Conservation (phyloP, 1,140 invertebrate species). For the Polypedilum vanderplanki region DNA sequence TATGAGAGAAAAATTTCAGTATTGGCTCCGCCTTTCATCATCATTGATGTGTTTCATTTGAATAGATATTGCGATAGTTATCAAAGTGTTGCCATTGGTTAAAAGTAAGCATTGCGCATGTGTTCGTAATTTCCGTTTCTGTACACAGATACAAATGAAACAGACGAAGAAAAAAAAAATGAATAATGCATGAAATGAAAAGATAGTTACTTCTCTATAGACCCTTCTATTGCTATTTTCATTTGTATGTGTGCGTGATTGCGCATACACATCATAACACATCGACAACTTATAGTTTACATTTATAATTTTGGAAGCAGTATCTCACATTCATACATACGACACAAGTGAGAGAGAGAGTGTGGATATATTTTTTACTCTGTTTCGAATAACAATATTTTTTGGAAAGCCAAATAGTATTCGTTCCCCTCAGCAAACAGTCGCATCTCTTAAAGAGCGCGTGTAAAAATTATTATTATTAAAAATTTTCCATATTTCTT, state of each 20-base stretch:
- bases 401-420: conserved; percentile 47
- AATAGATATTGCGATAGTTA: conserved; percentile 23
- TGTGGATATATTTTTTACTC: not conserved
- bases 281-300: conserved; percentile 9
- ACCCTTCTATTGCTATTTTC: not conserved
- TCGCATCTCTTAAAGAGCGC: conserved; percentile 42
- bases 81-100: not conserved
- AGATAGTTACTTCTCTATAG: not conserved
- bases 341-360: too few relatives aligned
- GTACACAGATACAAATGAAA: not conserved
- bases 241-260: not conserved
- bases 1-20: too few relatives aligned
- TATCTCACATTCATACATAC: not conserved
- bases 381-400: conserved; percentile 38
- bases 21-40: too few relatives aligned
- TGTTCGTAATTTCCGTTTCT: not conserved
- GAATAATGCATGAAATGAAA: conserved; percentile 22
- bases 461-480: not conserved
- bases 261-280: conserved; percentile 7
- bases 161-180: not conserved
- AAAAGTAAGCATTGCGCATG: not conserved
- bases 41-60: not conserved
- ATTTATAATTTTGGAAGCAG: conserved; percentile 26
- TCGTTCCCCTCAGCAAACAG: conserved; percentile 46
- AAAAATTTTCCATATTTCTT: too few relatives aligned